Percentiles rank a stretch among this genome's conserved stretches.
phyloP scores from a whole-genome alignment of 2,113 vertebrate species.

The Zingel zingel region DNA sequence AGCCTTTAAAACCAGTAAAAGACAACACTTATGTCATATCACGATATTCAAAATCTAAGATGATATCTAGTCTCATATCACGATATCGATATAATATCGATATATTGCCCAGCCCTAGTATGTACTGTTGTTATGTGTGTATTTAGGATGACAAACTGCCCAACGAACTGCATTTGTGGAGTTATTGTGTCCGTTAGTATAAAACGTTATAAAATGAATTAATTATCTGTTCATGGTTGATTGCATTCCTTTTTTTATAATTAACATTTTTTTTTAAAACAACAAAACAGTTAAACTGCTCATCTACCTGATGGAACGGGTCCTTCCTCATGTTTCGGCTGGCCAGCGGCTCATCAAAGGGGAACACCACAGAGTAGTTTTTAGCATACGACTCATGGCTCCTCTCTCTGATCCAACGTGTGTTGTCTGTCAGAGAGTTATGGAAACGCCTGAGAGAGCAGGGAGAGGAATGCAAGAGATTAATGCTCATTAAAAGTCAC shows the following conservation, averaged over 20 bases:
- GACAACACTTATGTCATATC: no score
- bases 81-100: no score
- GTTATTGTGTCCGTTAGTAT: neutral
- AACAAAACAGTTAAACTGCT: neutral
- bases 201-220: neutral
- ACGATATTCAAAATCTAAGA: no score
- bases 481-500: constrained; percentile 31
- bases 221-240: neutral
- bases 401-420: constrained; percentile 92
- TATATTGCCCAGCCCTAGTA: no score
- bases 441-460: constrained; percentile 90
- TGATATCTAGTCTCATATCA: no score
- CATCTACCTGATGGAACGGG: constrained; percentile 91
- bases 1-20: no score
- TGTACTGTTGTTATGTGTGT: no score
- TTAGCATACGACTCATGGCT: constrained; percentile 98
- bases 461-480: neutral
- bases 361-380: constrained; percentile 95
- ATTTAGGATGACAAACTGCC: neutral
- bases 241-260: neutral
- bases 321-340: constrained; percentile 91
- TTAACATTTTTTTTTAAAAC: no score
- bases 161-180: neutral
- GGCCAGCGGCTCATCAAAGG: constrained; percentile 94
- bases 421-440: constrained; percentile 87